Evolutionary conservation across 2,888 invertebrate species (phyloP).

Genomic region (Trissoscelio sp.): DNA sequence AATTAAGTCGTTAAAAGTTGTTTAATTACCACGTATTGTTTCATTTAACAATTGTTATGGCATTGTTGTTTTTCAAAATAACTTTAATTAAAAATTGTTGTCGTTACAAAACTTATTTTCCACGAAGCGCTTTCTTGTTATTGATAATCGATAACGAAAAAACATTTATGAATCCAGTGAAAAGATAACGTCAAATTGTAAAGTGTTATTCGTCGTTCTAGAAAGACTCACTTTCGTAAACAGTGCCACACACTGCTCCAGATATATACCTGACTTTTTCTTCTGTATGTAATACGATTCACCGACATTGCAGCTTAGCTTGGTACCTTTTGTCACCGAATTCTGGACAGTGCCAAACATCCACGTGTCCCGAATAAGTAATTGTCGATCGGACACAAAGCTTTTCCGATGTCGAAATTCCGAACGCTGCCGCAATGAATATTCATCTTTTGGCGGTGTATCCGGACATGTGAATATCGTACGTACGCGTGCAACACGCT

Average conservation of each 20-base stretch:
- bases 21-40: conserved; percentile 9
- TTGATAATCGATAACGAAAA: conserved; percentile 28
- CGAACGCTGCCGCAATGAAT: conserved; percentile 70
- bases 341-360: conserved; percentile 67
- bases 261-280: conserved; percentile 29
- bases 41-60: conserved; percentile 2
- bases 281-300: conserved; percentile 38
- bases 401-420: conserved; percentile 69
- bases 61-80: not conserved
- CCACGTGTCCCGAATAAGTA: conserved; percentile 73
- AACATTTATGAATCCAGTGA: conserved; percentile 40
- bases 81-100: not conserved
- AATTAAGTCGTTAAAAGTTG: conserved; percentile 40
- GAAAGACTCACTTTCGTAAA: conserved; percentile 53
- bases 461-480: conserved; percentile 45
- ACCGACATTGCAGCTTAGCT: conserved; percentile 31
- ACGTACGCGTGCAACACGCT: conserved; percentile 33
- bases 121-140: not conserved
- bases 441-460: conserved; percentile 70
- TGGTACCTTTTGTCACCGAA: conserved; percentile 60
- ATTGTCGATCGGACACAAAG: conserved; percentile 72
- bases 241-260: conserved; percentile 50
- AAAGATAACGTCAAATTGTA: conserved; percentile 41
- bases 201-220: conserved; percentile 24
- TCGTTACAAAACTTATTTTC: too few species aligned